Evolutionary conservation across 2,888 invertebrate species (phyloP).

Genomic region (Parnassius smintheus): DNA sequence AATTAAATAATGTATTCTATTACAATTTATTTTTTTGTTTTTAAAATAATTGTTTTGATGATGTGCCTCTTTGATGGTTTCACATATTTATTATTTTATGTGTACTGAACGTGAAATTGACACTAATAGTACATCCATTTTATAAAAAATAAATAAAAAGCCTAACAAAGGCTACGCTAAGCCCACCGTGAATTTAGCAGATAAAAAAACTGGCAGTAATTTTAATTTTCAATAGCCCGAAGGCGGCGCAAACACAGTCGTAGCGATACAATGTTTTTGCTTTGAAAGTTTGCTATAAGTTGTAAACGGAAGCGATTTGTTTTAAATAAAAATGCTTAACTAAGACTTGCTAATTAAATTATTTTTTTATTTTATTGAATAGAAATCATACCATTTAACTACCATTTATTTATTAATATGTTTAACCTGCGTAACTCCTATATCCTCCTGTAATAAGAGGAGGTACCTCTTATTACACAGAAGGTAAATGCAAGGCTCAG

Average conservation of each 20-base stretch:
- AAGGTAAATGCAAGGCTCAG: too few relatives aligned
- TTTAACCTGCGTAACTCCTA: too few relatives aligned
- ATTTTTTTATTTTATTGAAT: too few relatives aligned
- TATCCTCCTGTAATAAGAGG: too few relatives aligned
- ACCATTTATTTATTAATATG: too few relatives aligned
- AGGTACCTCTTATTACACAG: too few relatives aligned
- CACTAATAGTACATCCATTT: constrained; percentile 27
- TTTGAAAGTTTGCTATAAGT: constrained; percentile 44
- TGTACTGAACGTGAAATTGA: constrained; percentile 23
- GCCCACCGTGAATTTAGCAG: constrained; percentile 51
- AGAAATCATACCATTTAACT: too few relatives aligned
- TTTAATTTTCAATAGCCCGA: constrained; percentile 75
- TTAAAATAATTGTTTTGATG: constrained; percentile 13
- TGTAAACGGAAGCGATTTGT: constrained; percentile 33
- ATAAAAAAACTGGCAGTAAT: constrained; percentile 63
- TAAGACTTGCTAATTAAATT: too few relatives aligned
- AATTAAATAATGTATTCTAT: too few relatives aligned
- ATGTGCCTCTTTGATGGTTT: constrained; percentile 3
- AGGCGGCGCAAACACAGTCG: constrained; percentile 59
- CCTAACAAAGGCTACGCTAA: constrained; percentile 51
- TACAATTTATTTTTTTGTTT: too few relatives aligned
- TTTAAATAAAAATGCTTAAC: neutral
- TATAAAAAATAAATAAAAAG: constrained; percentile 32
- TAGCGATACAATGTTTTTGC: constrained; percentile 60
- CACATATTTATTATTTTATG: constrained; percentile 8